phyloP scores from a whole-genome alignment of 1,140 invertebrate species.

The Cydia amplana region DNA sequence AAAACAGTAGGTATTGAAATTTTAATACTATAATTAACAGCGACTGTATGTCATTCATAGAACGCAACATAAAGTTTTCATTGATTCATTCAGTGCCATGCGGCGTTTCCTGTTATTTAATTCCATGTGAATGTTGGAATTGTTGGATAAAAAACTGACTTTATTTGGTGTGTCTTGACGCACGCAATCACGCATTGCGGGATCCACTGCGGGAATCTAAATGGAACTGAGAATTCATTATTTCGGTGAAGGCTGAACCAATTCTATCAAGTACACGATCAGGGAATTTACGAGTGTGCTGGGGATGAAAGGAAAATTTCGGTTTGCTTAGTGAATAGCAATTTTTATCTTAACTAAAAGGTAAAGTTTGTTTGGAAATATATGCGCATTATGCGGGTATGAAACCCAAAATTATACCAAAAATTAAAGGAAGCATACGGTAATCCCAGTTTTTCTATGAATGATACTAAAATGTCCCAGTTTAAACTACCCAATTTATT shows the following conservation, averaged over 20 bases:
- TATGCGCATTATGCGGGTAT: too few relatives aligned
- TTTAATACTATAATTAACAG: too few relatives aligned
- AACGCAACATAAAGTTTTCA: neutral
- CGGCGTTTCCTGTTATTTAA: neutral
- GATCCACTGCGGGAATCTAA: conserved; percentile 10
- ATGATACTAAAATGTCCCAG: too few relatives aligned
- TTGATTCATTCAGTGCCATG: neutral
- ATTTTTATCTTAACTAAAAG: neutral
- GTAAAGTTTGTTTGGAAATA: neutral
- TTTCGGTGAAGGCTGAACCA: neutral
- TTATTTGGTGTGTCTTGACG: conserved; percentile 4
- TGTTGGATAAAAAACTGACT: neutral
- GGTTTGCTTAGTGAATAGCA: neutral
- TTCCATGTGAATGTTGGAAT: neutral
- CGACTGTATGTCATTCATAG: neutral
- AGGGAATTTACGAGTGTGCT: neutral
- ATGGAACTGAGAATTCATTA: conserved; percentile 2
- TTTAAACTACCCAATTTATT: too few relatives aligned
- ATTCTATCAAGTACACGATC: neutral
- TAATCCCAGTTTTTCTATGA: too few relatives aligned
- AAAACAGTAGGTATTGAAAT: too few relatives aligned
- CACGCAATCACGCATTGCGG: conserved; percentile 17
- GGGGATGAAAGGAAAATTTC: neutral
- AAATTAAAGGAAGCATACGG: too few relatives aligned
- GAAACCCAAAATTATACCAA: too few relatives aligned